Percentiles rank a stretch among this genome's conserved stretches.
Conservation (phyloP, 2,113 vertebrate species). For the Progne subis region DNA sequence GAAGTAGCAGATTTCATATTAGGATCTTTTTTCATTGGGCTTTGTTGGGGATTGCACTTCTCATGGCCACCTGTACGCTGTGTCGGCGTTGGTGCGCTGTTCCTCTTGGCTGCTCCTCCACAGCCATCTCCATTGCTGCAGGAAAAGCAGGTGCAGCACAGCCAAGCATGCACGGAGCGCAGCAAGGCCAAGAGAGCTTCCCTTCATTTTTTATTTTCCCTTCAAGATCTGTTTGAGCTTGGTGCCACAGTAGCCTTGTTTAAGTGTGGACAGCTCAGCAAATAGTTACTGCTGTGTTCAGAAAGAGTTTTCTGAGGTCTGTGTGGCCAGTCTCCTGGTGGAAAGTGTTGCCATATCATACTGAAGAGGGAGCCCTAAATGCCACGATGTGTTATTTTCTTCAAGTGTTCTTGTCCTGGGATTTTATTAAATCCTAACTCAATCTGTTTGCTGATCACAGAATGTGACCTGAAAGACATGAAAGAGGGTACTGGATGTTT, state of each 20-base stretch:
- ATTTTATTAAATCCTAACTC: neutral
- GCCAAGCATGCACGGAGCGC: neutral
- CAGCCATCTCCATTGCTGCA: neutral
- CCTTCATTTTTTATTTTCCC: neutral
- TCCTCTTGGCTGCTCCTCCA: neutral
- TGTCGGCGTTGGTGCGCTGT: neutral
- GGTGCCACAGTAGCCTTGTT: neutral
- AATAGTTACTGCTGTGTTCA: neutral
- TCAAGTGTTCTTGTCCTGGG: neutral
- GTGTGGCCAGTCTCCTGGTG: neutral
- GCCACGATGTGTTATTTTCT: neutral
- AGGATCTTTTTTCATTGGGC: neutral
- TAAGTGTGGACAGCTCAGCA: neutral
- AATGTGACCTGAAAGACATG: neutral
- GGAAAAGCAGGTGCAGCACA: neutral
- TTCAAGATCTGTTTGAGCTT: neutral
- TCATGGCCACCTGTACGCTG: neutral
- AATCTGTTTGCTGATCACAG: neutral
- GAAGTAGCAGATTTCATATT: neutral
- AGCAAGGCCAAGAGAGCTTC: neutral
- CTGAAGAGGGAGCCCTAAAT: neutral
- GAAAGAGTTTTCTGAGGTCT: neutral
- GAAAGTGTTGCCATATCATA: neutral
- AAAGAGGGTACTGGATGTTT: neutral
- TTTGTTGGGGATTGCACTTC: neutral